phyloP scores from a whole-genome alignment of 2,797 vertebrate species.

The Nyctalus aviator region DNA sequence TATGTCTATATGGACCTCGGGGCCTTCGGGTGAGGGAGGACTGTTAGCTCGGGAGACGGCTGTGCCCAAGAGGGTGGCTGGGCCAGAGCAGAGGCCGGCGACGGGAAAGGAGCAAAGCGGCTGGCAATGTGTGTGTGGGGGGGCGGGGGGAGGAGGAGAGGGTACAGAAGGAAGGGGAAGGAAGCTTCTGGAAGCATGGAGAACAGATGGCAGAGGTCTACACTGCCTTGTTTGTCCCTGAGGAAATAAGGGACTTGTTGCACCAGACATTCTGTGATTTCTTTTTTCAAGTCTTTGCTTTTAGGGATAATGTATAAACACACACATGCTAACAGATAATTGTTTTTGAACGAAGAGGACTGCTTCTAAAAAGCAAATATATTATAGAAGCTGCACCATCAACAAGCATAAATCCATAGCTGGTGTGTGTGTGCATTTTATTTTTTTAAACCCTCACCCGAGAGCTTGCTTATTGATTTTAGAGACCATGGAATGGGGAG shows the following conservation, averaged over 20 bases:
- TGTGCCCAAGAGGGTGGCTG: too few species aligned
- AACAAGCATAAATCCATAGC: background rate
- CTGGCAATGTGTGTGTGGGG: background rate
- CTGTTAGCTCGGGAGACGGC: background rate
- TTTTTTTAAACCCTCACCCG: background rate
- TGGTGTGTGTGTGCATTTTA: background rate
- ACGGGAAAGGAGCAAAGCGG: background rate
- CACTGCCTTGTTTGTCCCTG: background rate
- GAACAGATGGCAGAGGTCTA: background rate
- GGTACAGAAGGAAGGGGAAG: background rate
- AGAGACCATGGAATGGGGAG: background rate
- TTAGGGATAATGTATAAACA: background rate
- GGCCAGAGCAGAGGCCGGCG: too few species aligned
- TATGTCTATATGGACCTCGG: fast-evolving
- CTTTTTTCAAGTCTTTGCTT: background rate
- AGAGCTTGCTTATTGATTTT: background rate
- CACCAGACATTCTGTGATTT: too few species aligned
- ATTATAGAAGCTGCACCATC: background rate
- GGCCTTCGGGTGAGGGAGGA: background rate
- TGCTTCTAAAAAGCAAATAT: background rate
- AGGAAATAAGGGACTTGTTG: background rate
- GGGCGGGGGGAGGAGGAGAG: too few species aligned
- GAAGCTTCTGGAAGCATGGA: background rate
- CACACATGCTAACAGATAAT: background rate
- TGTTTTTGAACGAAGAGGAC: background rate